A percentile compares a stretch with the other conserved stretches of the same genome.
phyloP scores from a whole-genome alignment of 2,113 vertebrate species.

The Malurus elegans region DNA sequence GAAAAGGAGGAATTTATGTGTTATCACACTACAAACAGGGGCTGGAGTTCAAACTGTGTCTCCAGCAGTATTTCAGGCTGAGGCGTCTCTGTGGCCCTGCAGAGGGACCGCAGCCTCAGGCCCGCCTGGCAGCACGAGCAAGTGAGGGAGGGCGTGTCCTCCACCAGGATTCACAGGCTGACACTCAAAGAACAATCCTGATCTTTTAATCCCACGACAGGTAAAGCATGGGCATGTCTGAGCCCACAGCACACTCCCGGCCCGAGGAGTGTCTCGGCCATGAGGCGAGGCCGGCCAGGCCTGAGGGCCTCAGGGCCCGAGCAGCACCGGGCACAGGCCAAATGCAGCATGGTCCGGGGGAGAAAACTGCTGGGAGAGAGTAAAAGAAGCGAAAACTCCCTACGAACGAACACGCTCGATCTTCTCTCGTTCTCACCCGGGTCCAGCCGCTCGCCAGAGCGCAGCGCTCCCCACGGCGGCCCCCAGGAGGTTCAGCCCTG shows the following conservation, averaged over 20 bases:
- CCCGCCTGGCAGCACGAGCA: background rate
- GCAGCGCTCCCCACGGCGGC: rapidly evolving
- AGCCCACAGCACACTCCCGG: rapidly evolving
- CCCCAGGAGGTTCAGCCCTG: background rate
- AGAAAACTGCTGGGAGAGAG: rapidly evolving
- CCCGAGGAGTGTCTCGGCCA: rapidly evolving
- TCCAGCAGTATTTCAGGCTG: slow-evolving; percentile 1
- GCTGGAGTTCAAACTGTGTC: background rate
- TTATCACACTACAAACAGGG: background rate
- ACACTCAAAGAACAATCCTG: background rate
- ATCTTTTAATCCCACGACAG: background rate
- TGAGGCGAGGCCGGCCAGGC: background rate
- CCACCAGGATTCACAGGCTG: background rate
- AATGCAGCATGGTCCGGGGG: rapidly evolving
- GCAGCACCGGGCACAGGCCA: rapidly evolving
- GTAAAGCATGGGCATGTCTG: background rate
- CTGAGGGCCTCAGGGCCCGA: too few relatives aligned
- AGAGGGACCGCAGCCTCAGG: background rate
- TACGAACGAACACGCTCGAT: rapidly evolving
- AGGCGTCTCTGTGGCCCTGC: background rate
- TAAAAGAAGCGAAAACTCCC: rapidly evolving
- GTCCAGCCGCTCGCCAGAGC: rapidly evolving
- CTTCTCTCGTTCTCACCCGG: rapidly evolving
- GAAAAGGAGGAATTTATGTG: background rate
- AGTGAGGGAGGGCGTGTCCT: background rate